phyloP scores from a whole-genome alignment of 2,888 invertebrate genomes.

The Stegophylla sp. region DNA sequence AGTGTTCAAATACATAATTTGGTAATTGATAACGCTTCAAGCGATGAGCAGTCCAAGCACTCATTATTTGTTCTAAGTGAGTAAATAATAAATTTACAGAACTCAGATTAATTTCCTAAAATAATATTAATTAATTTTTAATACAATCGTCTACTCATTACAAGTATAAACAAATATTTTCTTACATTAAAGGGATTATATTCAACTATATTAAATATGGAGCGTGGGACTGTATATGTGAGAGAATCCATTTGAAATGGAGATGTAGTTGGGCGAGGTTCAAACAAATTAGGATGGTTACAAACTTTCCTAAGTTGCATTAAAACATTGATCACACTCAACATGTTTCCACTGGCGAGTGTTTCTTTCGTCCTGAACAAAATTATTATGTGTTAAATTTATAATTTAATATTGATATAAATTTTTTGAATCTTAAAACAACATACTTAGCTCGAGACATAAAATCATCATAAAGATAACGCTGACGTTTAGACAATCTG shows the following conservation, averaged over 20 bases:
- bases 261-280: constrained; percentile 91
- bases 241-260: constrained; percentile 89
- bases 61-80: constrained; percentile 74
- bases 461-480: constrained; percentile 98
- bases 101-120: constrained; percentile 72
- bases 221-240: constrained; percentile 74
- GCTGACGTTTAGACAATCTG: constrained; percentile 91
- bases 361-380: constrained; percentile 86
- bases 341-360: constrained; percentile 87
- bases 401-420: constrained; percentile 44
- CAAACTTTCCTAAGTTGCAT: constrained; percentile 98
- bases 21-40: constrained; percentile 78
- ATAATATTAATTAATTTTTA: constrained; percentile 14
- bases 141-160: too few species aligned
- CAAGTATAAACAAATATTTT: background rate
- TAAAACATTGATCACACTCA: constrained; percentile 93
- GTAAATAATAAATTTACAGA: constrained; percentile 73
- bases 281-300: constrained; percentile 97
- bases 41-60: constrained; percentile 85
- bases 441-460: constrained; percentile 93
- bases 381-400: too few species aligned
- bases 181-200: constrained; percentile 78
- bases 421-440: too few species aligned
- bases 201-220: constrained; percentile 74
- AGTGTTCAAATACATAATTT: constrained; percentile 74